Evolutionary conservation across 2,113 vertebrate species (phyloP).

Genomic region (Herpailurus yagouaroundi): DNA sequence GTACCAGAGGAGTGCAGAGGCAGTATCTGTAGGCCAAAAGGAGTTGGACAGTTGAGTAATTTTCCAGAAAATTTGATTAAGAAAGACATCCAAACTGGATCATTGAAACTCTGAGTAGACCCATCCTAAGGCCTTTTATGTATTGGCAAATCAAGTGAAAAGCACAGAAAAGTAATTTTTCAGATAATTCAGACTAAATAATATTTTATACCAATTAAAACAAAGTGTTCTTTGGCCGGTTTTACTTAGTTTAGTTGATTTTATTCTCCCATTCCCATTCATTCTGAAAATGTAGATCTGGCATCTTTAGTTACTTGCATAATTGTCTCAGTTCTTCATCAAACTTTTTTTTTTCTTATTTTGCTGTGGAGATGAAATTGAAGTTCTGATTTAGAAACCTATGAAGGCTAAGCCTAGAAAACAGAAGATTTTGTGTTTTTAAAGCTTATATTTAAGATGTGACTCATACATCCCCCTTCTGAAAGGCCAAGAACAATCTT

Average conservation of each 20-base stretch:
- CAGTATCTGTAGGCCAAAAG: not conserved
- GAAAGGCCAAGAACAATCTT: not conserved
- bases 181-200: slow-evolving; percentile 26
- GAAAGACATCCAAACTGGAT: not conserved
- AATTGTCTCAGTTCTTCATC: not conserved
- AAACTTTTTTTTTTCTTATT: not conserved
- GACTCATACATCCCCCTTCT: not conserved
- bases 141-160: slow-evolving; percentile 57
- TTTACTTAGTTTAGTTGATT: not conserved
- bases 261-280: not conserved
- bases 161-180: slow-evolving; percentile 47
- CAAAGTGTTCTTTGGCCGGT: not conserved
- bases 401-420: slow-evolving; percentile 26
- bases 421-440: slow-evolving; percentile 38
- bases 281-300: not conserved
- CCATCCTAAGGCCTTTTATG: not conserved
- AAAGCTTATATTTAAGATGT: slow-evolving; percentile 38
- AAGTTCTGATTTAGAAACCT: slow-evolving; percentile 59
- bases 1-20: not conserved
- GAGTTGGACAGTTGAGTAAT: slow-evolving; percentile 2
- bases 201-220: slow-evolving; percentile 54
- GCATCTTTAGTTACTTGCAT: not conserved
- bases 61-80: slow-evolving; percentile 52
- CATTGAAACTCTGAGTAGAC: not conserved
- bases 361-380: slow-evolving; percentile 25